Percentiles rank a stretch among this genome's conserved stretches.
These are phyloP conservation scores for Albula goreensis DNA, from an alignment of 2,113 vertebrate genomes.

Conservation along the genomic window DNA sequence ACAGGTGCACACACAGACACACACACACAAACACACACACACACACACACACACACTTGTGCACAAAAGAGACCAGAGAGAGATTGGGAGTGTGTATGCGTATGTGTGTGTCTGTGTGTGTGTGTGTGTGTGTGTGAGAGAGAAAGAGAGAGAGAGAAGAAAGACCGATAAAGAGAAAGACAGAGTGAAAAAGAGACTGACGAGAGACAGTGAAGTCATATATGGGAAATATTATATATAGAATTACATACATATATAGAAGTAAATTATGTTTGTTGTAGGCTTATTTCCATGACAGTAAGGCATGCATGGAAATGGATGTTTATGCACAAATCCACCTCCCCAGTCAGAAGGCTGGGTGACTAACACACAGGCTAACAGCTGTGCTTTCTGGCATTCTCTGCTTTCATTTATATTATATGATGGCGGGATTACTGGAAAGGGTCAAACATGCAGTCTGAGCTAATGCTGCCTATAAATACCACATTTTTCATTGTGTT, in stretches of 20 bases:
- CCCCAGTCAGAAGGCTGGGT: not conserved
- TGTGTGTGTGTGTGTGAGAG: not conserved
- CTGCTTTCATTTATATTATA: not conserved
- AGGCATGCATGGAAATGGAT: not conserved
- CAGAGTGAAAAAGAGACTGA: too few relatives aligned
- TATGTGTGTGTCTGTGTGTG: not conserved
- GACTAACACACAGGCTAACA: not conserved
- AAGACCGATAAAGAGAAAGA: not conserved
- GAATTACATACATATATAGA: too few relatives aligned
- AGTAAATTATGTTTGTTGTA: not conserved
- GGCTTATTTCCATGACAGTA: not conserved
- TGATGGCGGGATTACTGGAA: not conserved
- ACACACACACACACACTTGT: slow-evolving; percentile 10
- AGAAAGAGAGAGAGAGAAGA: not conserved
- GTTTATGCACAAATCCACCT: slow-evolving; percentile 7
- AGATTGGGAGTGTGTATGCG: not conserved
- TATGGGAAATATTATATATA: too few relatives aligned
- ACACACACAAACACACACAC: not conserved
- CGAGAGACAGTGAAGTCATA: too few relatives aligned
- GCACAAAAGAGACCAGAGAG: not conserved
- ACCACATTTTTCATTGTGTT: not conserved
- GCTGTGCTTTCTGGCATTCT: not conserved
- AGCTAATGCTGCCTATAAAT: not conserved
- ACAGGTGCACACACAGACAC: not conserved
- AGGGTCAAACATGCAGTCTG: not conserved